Evolutionary conservation across 2,888 invertebrate species (phyloP), one percentile per base, ranked within the genome.

Genomic region (Drosophila kanekoi): DNA sequence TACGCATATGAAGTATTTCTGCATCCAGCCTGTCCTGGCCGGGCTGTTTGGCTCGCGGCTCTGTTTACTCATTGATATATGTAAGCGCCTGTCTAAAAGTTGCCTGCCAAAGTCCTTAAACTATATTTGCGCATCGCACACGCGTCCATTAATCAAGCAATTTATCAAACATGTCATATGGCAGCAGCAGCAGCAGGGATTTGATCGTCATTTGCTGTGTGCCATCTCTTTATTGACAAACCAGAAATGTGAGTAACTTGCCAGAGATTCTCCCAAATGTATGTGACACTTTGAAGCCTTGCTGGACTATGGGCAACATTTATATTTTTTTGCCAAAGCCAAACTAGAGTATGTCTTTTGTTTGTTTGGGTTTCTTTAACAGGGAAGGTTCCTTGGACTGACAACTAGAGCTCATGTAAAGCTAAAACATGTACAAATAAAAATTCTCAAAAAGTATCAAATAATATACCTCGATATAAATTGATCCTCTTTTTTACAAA

Each of bases 121-220:
- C 57, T 62, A 77, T 87, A 77, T 83, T 87, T 86, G 79, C 75
- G 69, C 79, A 72, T 70, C 72, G 58, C 79, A 75, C 80, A 70
- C 80, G 72, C 71, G 59, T 79, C 81, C 81, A 87, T 86, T 86
- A 87, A 86, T 87, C 88, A 87, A 81, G 83, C 76, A 83, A 87
- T 86, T 85, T 87, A 87, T 87, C 86, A 87, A 79, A 81, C 79
- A 83, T 87, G 85, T 81, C 85, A 87, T 69, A 68, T 61, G 49
- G 47, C 35, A 41, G 60, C 43, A 41, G 18, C 18, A 18, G 18
- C 35, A 60, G 16, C 45, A 43, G 16, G 41, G 47, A 60, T 51
- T 58, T 69, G 38, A 53, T 62, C 54, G 20, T 67, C 41, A 35
- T 40, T 54, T 64, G 54, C n/a, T 23, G 35, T 37, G 4, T 14